Conservation (phyloP, 2,888 invertebrate species). For the Branchellion lobata region DNA sequence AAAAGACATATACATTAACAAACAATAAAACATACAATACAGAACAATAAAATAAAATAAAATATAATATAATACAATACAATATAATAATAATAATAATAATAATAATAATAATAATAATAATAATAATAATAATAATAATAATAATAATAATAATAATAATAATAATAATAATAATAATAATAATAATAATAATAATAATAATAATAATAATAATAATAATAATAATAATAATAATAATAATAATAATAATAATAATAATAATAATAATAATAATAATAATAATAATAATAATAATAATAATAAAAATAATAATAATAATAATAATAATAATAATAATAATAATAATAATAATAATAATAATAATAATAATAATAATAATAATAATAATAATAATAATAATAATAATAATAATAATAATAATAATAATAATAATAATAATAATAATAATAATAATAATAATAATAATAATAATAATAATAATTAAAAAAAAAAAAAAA, state of each 20-base stretch:
- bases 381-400: slow-evolving; percentile 36
- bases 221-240: slow-evolving; percentile 69
- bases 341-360: slow-evolving; percentile 34
- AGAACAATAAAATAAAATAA: too few species aligned
- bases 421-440: not conserved
- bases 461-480: slow-evolving; percentile 29
- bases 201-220: slow-evolving; percentile 75
- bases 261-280: slow-evolving; percentile 13
- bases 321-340: slow-evolving; percentile 31
- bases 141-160: not conserved
- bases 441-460: slow-evolving; percentile 17
- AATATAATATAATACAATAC: too few species aligned
- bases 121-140: not conserved
- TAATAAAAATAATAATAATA: slow-evolving; percentile 34
- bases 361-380: slow-evolving; percentile 39
- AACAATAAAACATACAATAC: too few species aligned
- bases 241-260: slow-evolving; percentile 2
- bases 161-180: not conserved
- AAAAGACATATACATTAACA: too few species aligned
- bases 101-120: too few species aligned
- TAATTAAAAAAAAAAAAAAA: not conserved
- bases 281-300: slow-evolving; percentile 17
- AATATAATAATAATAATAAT: too few species aligned
- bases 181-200: too few species aligned
- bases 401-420: slow-evolving; percentile 36